Conservation (phyloP, 2,113 vertebrate genomes). For the Semicossyphus pulcher region DNA sequence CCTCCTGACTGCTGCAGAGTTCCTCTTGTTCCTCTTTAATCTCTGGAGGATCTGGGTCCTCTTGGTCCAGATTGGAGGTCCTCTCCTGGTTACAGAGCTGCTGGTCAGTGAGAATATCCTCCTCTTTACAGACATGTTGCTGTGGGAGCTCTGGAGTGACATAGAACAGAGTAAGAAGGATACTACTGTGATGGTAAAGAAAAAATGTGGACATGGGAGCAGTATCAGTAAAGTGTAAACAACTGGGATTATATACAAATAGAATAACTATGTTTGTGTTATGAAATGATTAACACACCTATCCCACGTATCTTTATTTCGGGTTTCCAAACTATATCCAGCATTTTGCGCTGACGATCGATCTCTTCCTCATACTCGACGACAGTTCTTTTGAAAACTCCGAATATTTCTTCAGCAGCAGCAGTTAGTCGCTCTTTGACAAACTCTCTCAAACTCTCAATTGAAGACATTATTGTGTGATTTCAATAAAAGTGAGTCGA, state of each 20-base stretch:
- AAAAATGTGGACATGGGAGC: too few species aligned
- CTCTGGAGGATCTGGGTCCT: background rate
- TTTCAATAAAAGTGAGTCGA: background rate
- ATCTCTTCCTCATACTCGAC: constrained; percentile 29
- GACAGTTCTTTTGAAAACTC: constrained; percentile 31
- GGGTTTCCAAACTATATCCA: constrained; percentile 35
- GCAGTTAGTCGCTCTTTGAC: constrained; percentile 34
- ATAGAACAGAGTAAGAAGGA: background rate
- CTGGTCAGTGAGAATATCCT: background rate
- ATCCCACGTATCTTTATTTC: constrained; percentile 5
- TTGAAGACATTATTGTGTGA: constrained; percentile 20
- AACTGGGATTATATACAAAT: background rate
- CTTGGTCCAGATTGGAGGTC: constrained; percentile 2
- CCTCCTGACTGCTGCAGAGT: constrained; percentile 4
- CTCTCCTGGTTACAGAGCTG: constrained; percentile 17
- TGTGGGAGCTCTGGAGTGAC: constrained; percentile 19
- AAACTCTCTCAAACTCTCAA: constrained; percentile 1
- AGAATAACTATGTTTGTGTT: background rate
- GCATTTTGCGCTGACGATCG: constrained; percentile 37
- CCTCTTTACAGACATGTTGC: background rate
- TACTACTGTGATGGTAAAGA: background rate
- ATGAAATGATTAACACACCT: background rate
- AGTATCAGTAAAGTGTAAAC: background rate
- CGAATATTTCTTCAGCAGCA: constrained; percentile 49
- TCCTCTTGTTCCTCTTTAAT: constrained; percentile 31